Conservation (phyloP, 2,888 invertebrate genomes). For the Limnephilus lunatus region DNA sequence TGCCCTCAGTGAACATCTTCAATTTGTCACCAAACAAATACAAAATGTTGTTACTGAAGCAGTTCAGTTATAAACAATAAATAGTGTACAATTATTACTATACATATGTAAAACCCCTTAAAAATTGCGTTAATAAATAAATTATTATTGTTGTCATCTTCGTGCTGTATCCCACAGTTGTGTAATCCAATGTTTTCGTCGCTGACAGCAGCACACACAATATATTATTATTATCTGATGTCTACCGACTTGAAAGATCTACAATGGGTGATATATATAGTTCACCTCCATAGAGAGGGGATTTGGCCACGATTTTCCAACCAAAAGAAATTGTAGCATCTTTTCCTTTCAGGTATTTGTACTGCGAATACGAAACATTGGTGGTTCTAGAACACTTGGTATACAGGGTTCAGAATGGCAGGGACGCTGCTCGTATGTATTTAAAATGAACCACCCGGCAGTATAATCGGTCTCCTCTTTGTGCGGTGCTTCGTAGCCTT, state of each 20-base stretch:
- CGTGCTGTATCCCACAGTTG: background rate
- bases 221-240: conserved; percentile 2
- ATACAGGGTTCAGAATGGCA: background rate
- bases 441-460: no score
- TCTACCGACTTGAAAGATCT: background rate
- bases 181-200: background rate
- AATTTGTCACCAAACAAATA: no score
- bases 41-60: no score
- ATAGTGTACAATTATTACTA: no score
- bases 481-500: no score
- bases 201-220: background rate
- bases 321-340: background rate
- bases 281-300: background rate
- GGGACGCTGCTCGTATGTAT: background rate
- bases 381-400: background rate
- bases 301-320: background rate
- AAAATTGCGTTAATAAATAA: no score
- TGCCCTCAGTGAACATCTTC: no score
- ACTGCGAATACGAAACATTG: background rate
- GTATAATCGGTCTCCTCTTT: no score
- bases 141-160: background rate
- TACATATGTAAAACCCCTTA: no score
- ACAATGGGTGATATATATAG: background rate
- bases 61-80: no score
- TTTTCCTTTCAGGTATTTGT: background rate